These are phyloP conservation scores for Melanotaenia trifasciata DNA, from an alignment of 2,797 vertebrate genomes.

Conservation along the genomic window DNA sequence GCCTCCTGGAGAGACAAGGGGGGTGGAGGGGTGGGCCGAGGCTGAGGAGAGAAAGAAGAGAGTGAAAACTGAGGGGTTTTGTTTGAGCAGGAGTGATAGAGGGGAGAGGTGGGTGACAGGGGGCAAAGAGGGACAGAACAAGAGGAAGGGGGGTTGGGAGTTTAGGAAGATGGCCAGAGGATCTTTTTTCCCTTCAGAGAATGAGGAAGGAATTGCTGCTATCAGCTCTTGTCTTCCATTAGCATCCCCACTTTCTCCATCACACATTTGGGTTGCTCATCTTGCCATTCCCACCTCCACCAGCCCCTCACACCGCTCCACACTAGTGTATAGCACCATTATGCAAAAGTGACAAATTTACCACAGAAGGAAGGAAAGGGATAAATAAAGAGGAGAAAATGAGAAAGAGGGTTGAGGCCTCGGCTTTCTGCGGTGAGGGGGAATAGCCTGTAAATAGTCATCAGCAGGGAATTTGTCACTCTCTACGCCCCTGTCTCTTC, in stretches of 20 bases:
- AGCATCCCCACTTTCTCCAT: conserved; percentile 44
- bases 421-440: conserved; percentile 41
- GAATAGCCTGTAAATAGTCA: conserved; percentile 76
- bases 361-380: conserved; percentile 55
- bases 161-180: conserved; percentile 65
- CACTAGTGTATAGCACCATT: conserved; percentile 58
- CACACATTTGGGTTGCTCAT: conserved; percentile 53
- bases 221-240: conserved; percentile 61
- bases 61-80: conserved; percentile 59
- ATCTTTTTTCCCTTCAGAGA: conserved; percentile 35
- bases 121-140: conserved; percentile 61
- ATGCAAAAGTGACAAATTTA: conserved; percentile 79
- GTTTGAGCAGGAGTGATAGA: conserved; percentile 50
- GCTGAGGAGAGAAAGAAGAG: conserved; percentile 58
- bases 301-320: conserved; percentile 29
- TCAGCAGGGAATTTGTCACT: conserved; percentile 72
- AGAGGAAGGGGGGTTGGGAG: conserved; percentile 28
- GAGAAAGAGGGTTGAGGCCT: conserved; percentile 49
- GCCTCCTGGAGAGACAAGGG: conserved; percentile 93
- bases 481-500: conserved; percentile 45
- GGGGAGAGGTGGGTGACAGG: conserved; percentile 65
- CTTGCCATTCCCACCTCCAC: conserved; percentile 45
- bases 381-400: conserved; percentile 71
- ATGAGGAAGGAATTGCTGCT: conserved; percentile 68
- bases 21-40: conserved; percentile 60